Percentiles rank a stretch among this genome's conserved stretches.
Evolutionary conservation across 1,140 invertebrate genomes (phyloP).

Genomic region (Agrypnia vestita): DNA sequence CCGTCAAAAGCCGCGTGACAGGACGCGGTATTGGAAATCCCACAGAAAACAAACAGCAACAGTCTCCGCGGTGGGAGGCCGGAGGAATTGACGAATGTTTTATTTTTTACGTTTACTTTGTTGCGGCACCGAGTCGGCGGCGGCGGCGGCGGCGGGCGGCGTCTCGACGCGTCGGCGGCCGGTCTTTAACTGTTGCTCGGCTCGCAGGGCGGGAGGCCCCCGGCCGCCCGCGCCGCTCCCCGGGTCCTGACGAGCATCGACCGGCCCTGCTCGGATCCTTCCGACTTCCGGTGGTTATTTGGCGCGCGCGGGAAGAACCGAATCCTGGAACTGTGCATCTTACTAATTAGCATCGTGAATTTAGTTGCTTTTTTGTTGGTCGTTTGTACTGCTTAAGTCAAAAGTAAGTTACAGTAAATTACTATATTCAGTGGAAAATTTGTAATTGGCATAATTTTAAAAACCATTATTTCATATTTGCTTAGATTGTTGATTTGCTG

Average conservation of each 20-base stretch:
- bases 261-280: constrained; percentile 31
- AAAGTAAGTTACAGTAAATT: too few species aligned
- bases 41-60: constrained; percentile 1
- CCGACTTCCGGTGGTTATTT: constrained; percentile 33
- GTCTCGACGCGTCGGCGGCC: constrained; percentile 37
- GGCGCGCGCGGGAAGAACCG: not conserved
- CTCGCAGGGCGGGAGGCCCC: not conserved
- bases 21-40: not conserved
- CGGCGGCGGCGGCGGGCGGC: not conserved
- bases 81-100: not conserved
- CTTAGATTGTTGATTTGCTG: too few species aligned
- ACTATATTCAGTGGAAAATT: too few species aligned
- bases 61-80: not conserved
- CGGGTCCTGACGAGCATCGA: constrained; percentile 3
- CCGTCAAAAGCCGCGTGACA: not conserved
- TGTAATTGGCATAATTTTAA: too few species aligned
- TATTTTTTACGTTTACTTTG: constrained; percentile 35
- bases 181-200: constrained; percentile 40
- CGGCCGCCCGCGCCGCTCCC: not conserved
- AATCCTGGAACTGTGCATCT: not conserved
- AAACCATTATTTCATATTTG: too few species aligned
- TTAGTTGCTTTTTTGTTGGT: too few species aligned
- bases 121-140: not conserved
- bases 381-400: too few species aligned
- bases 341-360: too few species aligned